Base-by-base conservation (phyloP, 2,113 vertebrate genomes). In the Chlorodrepanis virens region DNA sequence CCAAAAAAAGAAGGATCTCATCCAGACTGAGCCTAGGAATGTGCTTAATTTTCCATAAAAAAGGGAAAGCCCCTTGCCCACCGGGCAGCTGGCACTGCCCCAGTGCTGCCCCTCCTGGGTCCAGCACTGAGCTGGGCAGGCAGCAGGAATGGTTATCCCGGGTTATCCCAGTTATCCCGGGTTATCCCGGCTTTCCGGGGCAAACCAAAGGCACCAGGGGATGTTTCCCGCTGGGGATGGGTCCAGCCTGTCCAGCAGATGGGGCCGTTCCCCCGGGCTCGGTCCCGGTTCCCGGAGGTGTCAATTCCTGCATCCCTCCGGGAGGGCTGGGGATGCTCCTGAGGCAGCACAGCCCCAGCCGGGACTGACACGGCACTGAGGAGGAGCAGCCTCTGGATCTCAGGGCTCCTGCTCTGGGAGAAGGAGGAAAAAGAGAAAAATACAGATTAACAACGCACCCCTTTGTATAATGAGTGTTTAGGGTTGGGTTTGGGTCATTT, bases 161-260 rank as follows among this genome's bases (percentile, higher is more conserved):
- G 11, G 27, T 49, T 20, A 10, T 44, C 69, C 56, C n/a, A n/a
- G n/a, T n/a, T n/a, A n/a, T n/a, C n/a, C n/a, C n/a, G 5, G 3
- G 11, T 31, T 54, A 29, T 29, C 52, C 56, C 63, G 6, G 3
- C 22, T 23, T 35, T 25, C 22, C 59, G 20, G 22, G 35, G 24
- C 3, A 25, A 59, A 6, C 23, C 45, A 21, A 23, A 71, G 70
- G 40, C 50, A 19, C 5, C 57, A 1, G 17, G 54, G 53, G 17
- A 21, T 21, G 44, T 37, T 64, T 40, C 29, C 19, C 10, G 21
- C 35, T 22, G 14, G 24, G 13, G 23, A 31, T 31, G 82, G n/a
- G 6, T 1, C 11, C 72, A 64, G 19, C 16, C 47, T 13, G 17
- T 18, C 96, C 95, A 92, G 96, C 79, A 96, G 96, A 92, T 95